Base-by-base conservation (phyloP, 2,113 vertebrate species). In the Ictalurus furcatus region DNA sequence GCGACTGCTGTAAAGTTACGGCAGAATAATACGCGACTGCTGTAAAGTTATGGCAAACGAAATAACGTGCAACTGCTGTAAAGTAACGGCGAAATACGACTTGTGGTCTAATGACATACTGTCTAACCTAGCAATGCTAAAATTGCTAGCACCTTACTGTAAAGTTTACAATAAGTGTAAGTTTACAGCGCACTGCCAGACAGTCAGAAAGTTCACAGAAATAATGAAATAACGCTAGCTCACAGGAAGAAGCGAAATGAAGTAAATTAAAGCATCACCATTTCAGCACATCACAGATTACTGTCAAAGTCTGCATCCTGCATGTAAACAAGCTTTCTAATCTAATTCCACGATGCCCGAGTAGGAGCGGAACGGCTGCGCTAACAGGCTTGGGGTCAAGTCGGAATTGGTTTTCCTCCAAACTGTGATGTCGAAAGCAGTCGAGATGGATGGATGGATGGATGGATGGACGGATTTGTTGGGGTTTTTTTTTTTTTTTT, bases 211-310 rank as follows among this genome's bases (percentile, higher is more conserved):
- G 25, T 44, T 87, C 56, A 40, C 19, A 5, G 73, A 44, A 79
- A 78, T 44, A 48, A 40, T 13, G 21, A 23, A 85, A 28, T 40
- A 58, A 67, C 56, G 13, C 30, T 40, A 58, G 48, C 21, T 78
- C 74, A 14, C 48, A 34, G 84, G 52, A 86, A 89, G 74, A 83
- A 84, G 74, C 25, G 21, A 88, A 84, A 86, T 88, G 81, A 88
- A 89, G 89, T 79, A 86, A 88, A 88, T 88, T 87, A 90, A 87
- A 89, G 48, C 56, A 89, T 91, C 61, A 85, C 87, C 85, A 69
- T 82, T 90, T 89, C 54, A 90, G 88, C 88, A 52, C 23, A 58
- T 89, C 84, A 86, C 52, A 86, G 91, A 90, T 91, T 90, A 91
- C 85, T 87, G 91, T 88, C 91, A 87, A 30, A 87, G 63, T 82